Evolutionary conservation across 1,140 invertebrate genomes (phyloP), one percentile per base, ranked within the genome.

Genomic region (Zaprionus vittiger): DNA sequence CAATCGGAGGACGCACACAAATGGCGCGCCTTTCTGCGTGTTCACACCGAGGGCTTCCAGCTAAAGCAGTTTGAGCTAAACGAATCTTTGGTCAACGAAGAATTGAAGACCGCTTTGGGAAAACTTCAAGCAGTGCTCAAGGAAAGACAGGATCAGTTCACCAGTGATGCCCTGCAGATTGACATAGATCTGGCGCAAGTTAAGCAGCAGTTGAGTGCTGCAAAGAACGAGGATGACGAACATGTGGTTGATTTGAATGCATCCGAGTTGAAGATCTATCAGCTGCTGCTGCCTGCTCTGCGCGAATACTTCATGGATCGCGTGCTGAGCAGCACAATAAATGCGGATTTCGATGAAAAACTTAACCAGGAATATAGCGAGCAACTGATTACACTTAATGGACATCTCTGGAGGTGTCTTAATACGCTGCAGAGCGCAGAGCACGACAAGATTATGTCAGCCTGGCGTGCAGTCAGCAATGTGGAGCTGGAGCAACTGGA

Each of bases 321-420:
- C 11, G 63, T 81, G 1, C 28, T 89, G 1, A 72, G 79, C 26
- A 34, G 72, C 22, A 49, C 24, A 12, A 7, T 59, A 6, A 28
- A 73, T 34, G 11, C 0, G 1, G 79, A 87, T n/a, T 89, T 68
- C 6, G 64, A 71, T 44, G 65, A 89, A 26, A 34, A 81, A 44
- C 41, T 89, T 4, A 90, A 90, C 68, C 69, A 66, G 14, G 41
- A 80, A 17, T 92, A 87, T 41, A 74, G 65, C 2, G 91, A 92
- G 6, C 79, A 90, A 47, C 15, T 91, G 20, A 14, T 74, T 1
- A 81, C 83, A 2, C 49, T 87, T 0, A 91, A 86, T 56, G 57
- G 62, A 7, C 69, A 67, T 4, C 64, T 79, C 1, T 81, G 83
- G 78, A 73, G 75, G 2, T 78, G 91, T 17, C 57, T 92, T 1